Evolutionary conservation across 2,113 vertebrate species (phyloP), one percentile per base, ranked within the genome.

Genomic region (Lynx canadensis): DNA sequence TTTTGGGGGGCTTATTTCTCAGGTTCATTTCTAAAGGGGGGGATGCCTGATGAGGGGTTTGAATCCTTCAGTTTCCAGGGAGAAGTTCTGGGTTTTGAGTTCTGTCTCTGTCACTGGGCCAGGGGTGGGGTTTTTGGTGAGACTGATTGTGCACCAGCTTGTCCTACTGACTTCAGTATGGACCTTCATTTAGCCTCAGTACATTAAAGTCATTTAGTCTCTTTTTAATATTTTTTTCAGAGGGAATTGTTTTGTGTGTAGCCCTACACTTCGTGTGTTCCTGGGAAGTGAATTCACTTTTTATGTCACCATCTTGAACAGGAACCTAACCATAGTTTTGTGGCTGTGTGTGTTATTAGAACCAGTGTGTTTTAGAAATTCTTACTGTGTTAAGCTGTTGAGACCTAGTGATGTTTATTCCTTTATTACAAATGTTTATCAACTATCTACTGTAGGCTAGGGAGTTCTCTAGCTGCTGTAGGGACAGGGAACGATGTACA

Each of bases 401-500:
- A 81, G n/a, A 41, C 0, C 13, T 81, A 63, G 41, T 48, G 73
- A 10, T 78, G 48, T 91, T 81, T 76, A 76, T 79, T 73, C 27
- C 60, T 91, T 88, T 60, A 84, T 41, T 93, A 27, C 5, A n/a
- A 48, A 63, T 50, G 6, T 73, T 89, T 68, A 41, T n/a, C 78
- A 50, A 57, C 27, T 71, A 33, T 52, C 31, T 14, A 16, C 29
- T 2, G 4, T 23, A 65, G 80, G 29, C 25, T 76, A 68, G 33
- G 7, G 69, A 83, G 5, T 93, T 93, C 60, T 74, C 52, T 45
- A 81, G 78, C 41, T 88, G 18, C 4, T 73, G 1, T 57, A 36
- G 4, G 29, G 11, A 88, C 29, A 86, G 27, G 52, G 18, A 89
- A 89, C 6, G 29, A 63, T 27, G 7, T 33, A 25, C 31, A 21